Evolutionary conservation across 1,140 invertebrate genomes (phyloP), one percentile per base, ranked within the genome.

Genomic region (Magallana gigas): DNA sequence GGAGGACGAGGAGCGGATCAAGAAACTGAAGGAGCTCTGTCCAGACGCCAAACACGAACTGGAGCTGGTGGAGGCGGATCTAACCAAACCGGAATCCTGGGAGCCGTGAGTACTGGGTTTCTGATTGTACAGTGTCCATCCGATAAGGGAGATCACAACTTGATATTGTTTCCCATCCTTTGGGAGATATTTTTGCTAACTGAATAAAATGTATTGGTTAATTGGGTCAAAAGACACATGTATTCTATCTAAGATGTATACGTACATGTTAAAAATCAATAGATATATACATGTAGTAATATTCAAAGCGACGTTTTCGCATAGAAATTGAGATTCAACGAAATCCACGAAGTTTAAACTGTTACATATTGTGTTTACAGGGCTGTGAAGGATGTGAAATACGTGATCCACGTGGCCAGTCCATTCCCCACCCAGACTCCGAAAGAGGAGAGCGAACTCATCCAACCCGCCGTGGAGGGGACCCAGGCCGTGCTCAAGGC

Each of bases 341-440:
- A 48, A 48, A 48, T 48, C 36, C 36, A 48, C 36, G 36, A 48
- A 48, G 23, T 80, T 18, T 14, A 80, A 29, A 8, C n/a, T 80
- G 48, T 56, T 29, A 23, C 5, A 6, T 80, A 80, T 57, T 56
- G 36, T 82, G 36, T 82, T 89, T 94, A 88, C 90, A 96, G 96
- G 83, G 96, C 95, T 18, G 95, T 96, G 1, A 93, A 95, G 86
- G 96, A 95, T 59, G 95, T 95, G 88, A 91, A 91, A 36, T 96
- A 95, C 89, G 95, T 96, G 9, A 95, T 96, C 29, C 96, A 96
- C 91, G 95, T 95, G 14, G 96, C 96, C 2, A 96, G 95, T 84
- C 96, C 96, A 3, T 96, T 96, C 91, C 96, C 96, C 7, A 83
- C 90, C 8, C 86, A 89, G 1, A 87, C 90, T 14, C 92, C 95